Base-by-base conservation (phyloP, 2,888 invertebrate species). In the Sericinus montela region DNA sequence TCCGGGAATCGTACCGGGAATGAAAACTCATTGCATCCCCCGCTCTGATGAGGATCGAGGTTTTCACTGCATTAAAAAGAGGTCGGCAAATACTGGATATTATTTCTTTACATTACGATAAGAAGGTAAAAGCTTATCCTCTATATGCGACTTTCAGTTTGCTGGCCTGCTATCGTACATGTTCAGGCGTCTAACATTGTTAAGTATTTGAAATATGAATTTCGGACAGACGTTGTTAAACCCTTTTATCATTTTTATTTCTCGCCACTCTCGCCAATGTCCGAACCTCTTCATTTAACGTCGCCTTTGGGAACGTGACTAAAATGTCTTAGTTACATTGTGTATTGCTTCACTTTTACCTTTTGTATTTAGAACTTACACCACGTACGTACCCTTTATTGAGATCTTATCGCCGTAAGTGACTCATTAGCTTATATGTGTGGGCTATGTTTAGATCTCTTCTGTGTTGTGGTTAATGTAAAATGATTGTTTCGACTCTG, bases 211-310 rank as follows among this genome's bases (percentile, higher is more conserved):
- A 48, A 25, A 32, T 25, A 30, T 13, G 48, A 37, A 48, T 41
- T 41, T 32, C 28, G 8, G 42, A 29, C 15, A 13, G 42, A 48
- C n/a, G n/a, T n/a, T n/a, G 37, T 48, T 37, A 42, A 48, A 48
- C 30, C 19, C 37, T 48, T 48, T 48, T 48, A 42, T 37, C 30
- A 37, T 14, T 37, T 42, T 30, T 32, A 42, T 47, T 47, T 35
- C 28, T 30, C 45, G 8, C 34, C 40, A 23, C 38, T 45, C 40
- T 28, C 34, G 41, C 28, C 41, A 11, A 19, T 30, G 48, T 42
- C 41, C 32, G 42, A 13, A 23, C 19, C 41, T 42, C 48, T 48
- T 48, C 48, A 48, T 41, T 47, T 47, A 47, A 29, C 47, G 41
- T 35, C 40, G 41, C 34, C 29, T 19, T 19, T 30, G 45, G 10